Base-by-base conservation (phyloP, 1,140 invertebrate species). In the Sinonovacula constricta region DNA sequence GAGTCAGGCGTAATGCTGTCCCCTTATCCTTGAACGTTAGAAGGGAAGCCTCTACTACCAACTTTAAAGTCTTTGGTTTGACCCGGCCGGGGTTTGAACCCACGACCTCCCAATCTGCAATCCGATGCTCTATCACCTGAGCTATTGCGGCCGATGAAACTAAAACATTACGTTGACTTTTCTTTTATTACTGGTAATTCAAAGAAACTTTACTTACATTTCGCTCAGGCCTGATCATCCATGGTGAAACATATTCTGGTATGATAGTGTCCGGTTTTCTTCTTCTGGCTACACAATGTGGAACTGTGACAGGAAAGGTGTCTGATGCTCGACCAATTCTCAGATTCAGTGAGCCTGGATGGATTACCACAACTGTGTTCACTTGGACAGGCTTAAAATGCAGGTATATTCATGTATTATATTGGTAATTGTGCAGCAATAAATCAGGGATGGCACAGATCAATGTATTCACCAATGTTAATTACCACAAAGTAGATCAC, bases 281-380 rank as follows among this genome's bases (percentile, higher is more conserved):
- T 62, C 86, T 87, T 28, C 92, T 83, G 0, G 96, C 97, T 63
- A 99, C 94, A 33, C 95, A 97, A 91, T 99, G 96, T 15, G 98
- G 92, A 54, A 97, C 92, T 15, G 94, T 95, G 51, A 95, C 92
- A 34, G 97, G 97, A 89, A 95, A 94, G 1, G 96, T 91, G 91
- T 98, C 97, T 0, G 96, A 96, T 7, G 97, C 97, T 87, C 95
- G 91, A 2, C 97, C 97, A 86, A 99, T 96, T 60, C 96, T 91
- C 18, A 99, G 92, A 88, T 97, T 95, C 59, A 95, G 93, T 0
- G 97, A 98, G 10, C 97, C 97, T 65, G 97, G 97, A 90, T 99
- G 97, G 59, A 99, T 97, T n/a, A 98, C 94, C 53, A 99, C 95
- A 34, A 97, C 85, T 31, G 90, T 86, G 36, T 83, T 81, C 39